Conservation (phyloP, 2,888 invertebrate genomes). For the Campoplex capitator region DNA sequence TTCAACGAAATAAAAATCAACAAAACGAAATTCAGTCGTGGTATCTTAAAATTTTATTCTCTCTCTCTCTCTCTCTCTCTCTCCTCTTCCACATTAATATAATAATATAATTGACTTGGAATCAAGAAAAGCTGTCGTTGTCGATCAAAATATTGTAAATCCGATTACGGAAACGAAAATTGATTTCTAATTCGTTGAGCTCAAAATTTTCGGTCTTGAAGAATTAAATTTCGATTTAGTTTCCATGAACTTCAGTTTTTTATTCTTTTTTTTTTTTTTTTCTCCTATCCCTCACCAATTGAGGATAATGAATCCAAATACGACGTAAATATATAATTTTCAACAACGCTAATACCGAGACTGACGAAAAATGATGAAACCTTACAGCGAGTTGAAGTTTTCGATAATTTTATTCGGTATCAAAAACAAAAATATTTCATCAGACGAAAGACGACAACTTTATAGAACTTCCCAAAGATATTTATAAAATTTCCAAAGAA, state of each 20-base stretch:
- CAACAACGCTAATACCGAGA: neutral
- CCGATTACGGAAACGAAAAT: too few relatives aligned
- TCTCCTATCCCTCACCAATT: neutral
- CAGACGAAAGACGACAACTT: neutral
- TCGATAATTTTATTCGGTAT: neutral
- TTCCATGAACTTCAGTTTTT: neutral
- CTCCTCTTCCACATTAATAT: too few relatives aligned
- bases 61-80: too few relatives aligned
- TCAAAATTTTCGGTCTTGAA: neutral
- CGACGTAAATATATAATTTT: neutral
- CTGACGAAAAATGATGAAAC: neutral
- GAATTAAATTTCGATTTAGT: neutral
- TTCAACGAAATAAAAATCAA: neutral
- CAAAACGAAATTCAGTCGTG: neutral
- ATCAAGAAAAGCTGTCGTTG: too few relatives aligned
- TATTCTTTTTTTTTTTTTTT: too few relatives aligned
- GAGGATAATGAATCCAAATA: neutral
- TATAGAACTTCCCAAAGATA: neutral
- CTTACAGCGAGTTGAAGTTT: neutral
- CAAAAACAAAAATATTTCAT: neutral
- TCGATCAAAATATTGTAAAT: too few relatives aligned
- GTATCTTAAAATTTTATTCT: too few relatives aligned
- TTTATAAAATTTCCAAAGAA: too few relatives aligned
- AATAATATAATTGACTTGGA: too few relatives aligned
- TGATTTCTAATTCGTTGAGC: neutral